Conservation (phyloP, 2,113 vertebrate species). For the Pseudopipra pipra region DNA sequence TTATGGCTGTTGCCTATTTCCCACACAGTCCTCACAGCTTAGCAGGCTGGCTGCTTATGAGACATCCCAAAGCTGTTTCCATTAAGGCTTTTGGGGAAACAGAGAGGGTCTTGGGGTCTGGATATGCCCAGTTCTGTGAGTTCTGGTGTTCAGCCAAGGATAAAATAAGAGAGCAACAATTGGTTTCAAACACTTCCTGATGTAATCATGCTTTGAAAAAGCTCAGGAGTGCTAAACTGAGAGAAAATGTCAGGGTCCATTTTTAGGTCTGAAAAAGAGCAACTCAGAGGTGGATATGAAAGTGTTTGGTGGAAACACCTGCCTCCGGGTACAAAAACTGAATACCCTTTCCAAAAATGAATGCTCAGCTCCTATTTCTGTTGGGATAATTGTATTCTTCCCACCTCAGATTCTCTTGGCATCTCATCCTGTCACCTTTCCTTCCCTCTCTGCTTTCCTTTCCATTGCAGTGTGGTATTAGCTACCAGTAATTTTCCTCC, state of each 20-base stretch:
- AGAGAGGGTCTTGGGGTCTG: neutral
- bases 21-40: rapidly evolving
- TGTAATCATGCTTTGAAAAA: neutral
- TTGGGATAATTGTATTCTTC: neutral
- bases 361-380: neutral
- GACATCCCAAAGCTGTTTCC: neutral
- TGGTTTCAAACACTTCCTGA: neutral
- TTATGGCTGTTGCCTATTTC: neutral
- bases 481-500: neutral
- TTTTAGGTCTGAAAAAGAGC: neutral
- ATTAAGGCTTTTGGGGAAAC: neutral
- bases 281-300: neutral
- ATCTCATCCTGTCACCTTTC: neutral
- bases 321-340: neutral
- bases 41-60: neutral
- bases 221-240: neutral
- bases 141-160: neutral
- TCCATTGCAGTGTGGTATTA: rapidly evolving
- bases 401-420: neutral
- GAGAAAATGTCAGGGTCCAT: neutral
- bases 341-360: neutral
- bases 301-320: neutral
- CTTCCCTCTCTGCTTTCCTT: neutral
- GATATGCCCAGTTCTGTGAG: neutral
- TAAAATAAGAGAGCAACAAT: neutral